Evolutionary conservation across 2,797 vertebrate species (phyloP), one percentile per base, ranked within the genome.

Genomic region (Megalops cyprinoides): DNA sequence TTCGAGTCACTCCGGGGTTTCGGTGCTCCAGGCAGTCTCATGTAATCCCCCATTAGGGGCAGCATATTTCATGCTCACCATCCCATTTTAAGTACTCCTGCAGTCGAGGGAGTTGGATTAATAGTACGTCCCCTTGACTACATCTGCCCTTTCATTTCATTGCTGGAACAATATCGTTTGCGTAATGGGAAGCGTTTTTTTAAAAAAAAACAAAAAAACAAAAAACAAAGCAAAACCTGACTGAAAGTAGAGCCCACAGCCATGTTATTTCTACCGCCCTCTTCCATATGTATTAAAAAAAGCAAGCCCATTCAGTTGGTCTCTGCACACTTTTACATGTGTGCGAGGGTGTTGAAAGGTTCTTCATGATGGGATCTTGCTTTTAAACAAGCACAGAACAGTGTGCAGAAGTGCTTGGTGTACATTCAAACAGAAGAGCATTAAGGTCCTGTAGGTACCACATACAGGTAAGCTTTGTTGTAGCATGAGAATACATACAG

Each of bases 51-150:
- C 84, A 82, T 58, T 37, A 82, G 81, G 84, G 82, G 79, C 79
- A 69, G 18, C 79, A 56, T 77, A 88, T 87, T 86, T 87, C 86
- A 86, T 76, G 84, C 85, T 87, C 82, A 87, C 79, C 78, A 76
- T 86, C 85, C 83, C 86, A 79, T 90, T 85, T 83, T 83, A 87
- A 89, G 84, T 87, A 87, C 89, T 88, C 85, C 84, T 88, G 88
- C 85, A 85, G 80, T 82, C 87, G 73, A 80, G 78, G 83, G 84
- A 86, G 86, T 77, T 86, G 78, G 82, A 82, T 84, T 79, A 60
- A 83, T 58, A 55, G 78, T 74, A 82, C 55, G 55, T 48, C 55
- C 71, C 62, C 78, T 76, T 80, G 84, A 86, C 84, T 83, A 85
- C 85, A 87, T 84, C 51, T 67, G 42, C 46, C 62, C 77, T 82